Evolutionary conservation across 2,797 vertebrate species (phyloP).

Genomic region (Leucoraja ocellata): DNA sequence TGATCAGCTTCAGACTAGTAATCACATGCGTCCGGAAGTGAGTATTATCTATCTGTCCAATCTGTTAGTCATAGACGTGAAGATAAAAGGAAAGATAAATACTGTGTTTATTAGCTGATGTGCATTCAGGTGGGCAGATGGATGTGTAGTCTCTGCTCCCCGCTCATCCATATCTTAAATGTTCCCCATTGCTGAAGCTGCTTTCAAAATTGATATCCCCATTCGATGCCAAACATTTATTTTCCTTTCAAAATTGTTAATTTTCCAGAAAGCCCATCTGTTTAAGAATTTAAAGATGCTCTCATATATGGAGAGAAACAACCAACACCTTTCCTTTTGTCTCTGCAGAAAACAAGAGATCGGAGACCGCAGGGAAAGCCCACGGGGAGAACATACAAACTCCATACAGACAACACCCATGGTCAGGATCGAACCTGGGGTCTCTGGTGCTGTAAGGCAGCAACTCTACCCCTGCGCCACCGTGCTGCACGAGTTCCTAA

Average conservation of each 20-base stretch:
- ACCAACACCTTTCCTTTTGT: background rate
- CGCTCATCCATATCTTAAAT: background rate
- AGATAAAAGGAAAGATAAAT: background rate
- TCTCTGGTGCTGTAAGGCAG: too few species aligned
- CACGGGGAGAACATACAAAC: too few species aligned
- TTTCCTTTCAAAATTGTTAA: conserved; percentile 22
- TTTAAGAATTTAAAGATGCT: conserved; percentile 12
- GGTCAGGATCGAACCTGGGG: too few species aligned
- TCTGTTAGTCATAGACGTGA: background rate
- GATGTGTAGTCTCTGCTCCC: too few species aligned
- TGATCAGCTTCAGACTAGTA: background rate
- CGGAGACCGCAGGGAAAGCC: too few species aligned
- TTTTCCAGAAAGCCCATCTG: conserved; percentile 30
- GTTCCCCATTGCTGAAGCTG: background rate
- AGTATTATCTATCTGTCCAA: background rate
- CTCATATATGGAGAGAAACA: background rate
- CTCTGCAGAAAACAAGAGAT: background rate
- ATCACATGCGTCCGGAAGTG: background rate
- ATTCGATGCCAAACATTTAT: background rate
- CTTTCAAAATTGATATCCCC: conserved; percentile 9
- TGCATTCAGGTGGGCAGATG: background rate
- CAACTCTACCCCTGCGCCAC: too few species aligned
- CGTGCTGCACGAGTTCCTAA: too few species aligned
- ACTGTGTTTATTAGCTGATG: background rate
- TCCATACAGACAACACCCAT: too few species aligned